phyloP scores from a whole-genome alignment of 1,140 invertebrate genomes.

The Delia radicum region DNA sequence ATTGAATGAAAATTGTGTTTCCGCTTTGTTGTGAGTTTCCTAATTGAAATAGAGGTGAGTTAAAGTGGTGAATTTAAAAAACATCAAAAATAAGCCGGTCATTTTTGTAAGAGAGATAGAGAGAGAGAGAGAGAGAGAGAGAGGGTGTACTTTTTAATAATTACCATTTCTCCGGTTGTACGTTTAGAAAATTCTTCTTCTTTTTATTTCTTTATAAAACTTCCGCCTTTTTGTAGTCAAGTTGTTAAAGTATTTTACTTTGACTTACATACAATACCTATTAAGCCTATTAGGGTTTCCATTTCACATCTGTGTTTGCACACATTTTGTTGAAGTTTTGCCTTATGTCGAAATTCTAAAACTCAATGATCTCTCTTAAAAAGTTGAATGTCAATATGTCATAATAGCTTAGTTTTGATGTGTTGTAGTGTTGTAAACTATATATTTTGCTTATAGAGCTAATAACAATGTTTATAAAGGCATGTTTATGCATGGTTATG shows the following conservation, averaged over 20 bases:
- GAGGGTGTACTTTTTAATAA: too few species aligned
- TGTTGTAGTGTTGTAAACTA: neutral
- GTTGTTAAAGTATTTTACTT: neutral
- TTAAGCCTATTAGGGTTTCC: neutral
- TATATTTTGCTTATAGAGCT: neutral
- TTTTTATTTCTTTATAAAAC: neutral
- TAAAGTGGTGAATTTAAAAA: too few species aligned
- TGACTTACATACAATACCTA: neutral
- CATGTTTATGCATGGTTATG: neutral
- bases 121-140: too few species aligned
- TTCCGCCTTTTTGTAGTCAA: neutral
- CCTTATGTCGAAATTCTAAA: neutral
- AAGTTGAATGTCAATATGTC: slow-evolving; percentile 20
- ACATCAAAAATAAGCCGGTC: too few species aligned
- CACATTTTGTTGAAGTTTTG: neutral
- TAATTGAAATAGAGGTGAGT: too few species aligned
- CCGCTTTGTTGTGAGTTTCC: too few species aligned
- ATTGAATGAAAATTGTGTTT: neutral
- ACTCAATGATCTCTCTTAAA: neutral
- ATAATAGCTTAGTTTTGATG: neutral
- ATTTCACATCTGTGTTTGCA: neutral
- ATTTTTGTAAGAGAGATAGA: too few species aligned
- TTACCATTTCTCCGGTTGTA: too few species aligned
- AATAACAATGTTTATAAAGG: neutral
- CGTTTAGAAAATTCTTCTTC: too few species aligned